Base-by-base conservation (phyloP, 2,113 vertebrate genomes). In the Perca fluviatilis region DNA sequence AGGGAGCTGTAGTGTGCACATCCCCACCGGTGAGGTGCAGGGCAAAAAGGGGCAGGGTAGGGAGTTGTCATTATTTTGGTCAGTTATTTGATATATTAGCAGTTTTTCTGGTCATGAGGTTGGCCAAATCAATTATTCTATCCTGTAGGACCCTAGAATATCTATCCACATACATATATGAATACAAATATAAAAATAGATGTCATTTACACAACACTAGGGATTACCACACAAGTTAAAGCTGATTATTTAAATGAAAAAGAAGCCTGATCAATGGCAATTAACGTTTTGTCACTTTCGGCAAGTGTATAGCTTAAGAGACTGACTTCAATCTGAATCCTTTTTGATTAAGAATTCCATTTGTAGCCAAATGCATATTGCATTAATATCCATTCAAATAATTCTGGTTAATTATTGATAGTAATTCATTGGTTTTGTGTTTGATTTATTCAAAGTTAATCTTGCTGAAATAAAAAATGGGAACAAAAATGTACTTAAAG, bases 11-110 rank as follows among this genome's bases (percentile, higher is more conserved):
- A 33, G 30, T 33, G 30, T 33, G 30, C 30, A 33, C 30, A 33
- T 33, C 30, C 30, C 30, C 30, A 30, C 30, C 30, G 30, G 30
- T 33, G 30, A 33, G 30, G 30, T 33, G 30, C 30, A 33, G 30
- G 30, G 30, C 4, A 5, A 33, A 33, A 33, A 33, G 5, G 30
- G 30, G 30, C 5, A 64, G n/a, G 27, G 18, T 57, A 12, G 79
- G 73, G 70, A 73, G 36, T 46, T 86, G 91, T 87, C 91, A 80
- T 81, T 88, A 84, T 82, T 88, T 74, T 49, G 61, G 61, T 77
- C 62, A 53, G 54, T 62, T 72, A 74, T 80, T 90, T 86, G 85
- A 92, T 77, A 63, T 25, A 83, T 77, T 50, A 53, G 81, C 73
- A 63, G 23, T 68, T 85, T 83, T 83, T 80, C 61, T 61, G 85